phyloP scores from a whole-genome alignment of 2,888 invertebrate genomes.

The Pyralis farinalis region DNA sequence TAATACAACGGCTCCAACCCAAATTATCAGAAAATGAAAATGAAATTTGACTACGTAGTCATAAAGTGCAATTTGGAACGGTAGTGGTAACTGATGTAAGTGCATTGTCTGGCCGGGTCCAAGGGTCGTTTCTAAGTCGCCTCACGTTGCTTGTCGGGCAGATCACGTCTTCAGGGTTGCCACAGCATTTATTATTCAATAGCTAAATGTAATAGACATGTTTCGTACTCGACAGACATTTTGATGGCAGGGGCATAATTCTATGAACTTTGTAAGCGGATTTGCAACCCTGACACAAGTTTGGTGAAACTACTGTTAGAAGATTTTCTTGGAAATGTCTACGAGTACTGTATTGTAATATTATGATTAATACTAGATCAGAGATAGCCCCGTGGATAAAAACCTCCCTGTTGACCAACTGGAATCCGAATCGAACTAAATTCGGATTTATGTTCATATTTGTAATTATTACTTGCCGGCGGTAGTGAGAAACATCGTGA shows the following conservation, averaged over 20 bases:
- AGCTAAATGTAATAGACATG: conserved; percentile 26
- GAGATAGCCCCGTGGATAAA: too few relatives aligned
- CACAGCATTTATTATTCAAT: conserved; percentile 29
- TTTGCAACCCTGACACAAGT: background rate
- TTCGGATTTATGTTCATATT: too few relatives aligned
- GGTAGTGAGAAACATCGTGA: too few relatives aligned
- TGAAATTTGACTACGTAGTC: background rate
- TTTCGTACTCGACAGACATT: conserved; percentile 5
- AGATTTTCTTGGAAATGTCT: too few relatives aligned
- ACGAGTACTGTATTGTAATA: too few relatives aligned
- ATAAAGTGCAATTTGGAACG: conserved; percentile 5
- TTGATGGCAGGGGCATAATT: background rate
- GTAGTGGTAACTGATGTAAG: background rate
- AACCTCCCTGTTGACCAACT: too few relatives aligned
- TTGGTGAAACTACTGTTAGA: background rate
- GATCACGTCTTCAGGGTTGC: conserved; percentile 17
- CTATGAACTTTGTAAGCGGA: conserved; percentile 1
- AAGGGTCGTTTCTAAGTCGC: conserved; percentile 9
- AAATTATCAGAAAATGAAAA: conserved; percentile 1
- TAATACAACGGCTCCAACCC: background rate
- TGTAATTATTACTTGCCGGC: too few relatives aligned
- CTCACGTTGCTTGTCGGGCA: conserved; percentile 19
- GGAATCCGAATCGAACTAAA: too few relatives aligned
- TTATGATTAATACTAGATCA: too few relatives aligned
- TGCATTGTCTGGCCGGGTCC: conserved; percentile 13